Conservation (phyloP, 1,140 invertebrate genomes). For the Euwallacea similis region DNA sequence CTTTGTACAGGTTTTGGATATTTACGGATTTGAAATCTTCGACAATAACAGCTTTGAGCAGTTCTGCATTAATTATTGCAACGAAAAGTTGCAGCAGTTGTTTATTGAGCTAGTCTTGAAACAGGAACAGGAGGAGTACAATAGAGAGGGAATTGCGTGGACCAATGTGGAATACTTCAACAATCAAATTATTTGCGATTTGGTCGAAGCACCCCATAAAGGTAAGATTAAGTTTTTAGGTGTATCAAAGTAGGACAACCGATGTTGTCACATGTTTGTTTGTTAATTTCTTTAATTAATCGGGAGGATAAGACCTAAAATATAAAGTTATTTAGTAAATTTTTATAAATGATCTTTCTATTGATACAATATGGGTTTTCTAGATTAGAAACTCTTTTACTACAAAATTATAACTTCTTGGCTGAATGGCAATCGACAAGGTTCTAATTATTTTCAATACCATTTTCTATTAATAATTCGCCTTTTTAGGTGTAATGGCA, state of each 20-base stretch:
- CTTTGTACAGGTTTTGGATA: conserved; percentile 66
- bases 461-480: no score
- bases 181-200: conserved; percentile 91
- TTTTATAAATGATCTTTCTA: no score
- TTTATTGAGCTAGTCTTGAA: conserved; percentile 96
- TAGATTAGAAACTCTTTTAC: no score
- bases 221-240: conserved; percentile 48
- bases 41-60: conserved; percentile 95
- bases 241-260: neutral
- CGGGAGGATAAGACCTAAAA: no score
- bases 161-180: conserved; percentile 89
- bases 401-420: no score
- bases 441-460: no score
- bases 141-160: conserved; percentile 90
- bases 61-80: conserved; percentile 95
- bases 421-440: no score
- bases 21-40: conserved; percentile 98
- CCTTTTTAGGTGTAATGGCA: conserved; percentile 70
- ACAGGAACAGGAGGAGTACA: conserved; percentile 95
- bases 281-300: neutral
- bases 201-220: conserved; percentile 87
- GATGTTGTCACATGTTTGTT: neutral
- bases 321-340: no score
- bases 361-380: no score
- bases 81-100: conserved; percentile 94